Evolutionary conservation across 2,888 invertebrate species (phyloP).

Genomic region (Eilema depressum): DNA sequence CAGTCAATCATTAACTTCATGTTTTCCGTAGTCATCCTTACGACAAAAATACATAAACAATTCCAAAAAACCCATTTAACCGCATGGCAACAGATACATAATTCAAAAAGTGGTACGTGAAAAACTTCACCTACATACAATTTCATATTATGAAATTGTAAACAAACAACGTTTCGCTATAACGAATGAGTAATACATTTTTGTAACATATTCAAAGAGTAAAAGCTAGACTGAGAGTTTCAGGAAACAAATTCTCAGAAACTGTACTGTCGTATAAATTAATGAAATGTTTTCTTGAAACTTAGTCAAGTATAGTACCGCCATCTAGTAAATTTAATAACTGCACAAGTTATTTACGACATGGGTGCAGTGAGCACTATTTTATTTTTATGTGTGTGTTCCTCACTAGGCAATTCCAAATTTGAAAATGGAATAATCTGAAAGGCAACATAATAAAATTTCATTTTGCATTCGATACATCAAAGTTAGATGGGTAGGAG

Average conservation of each 20-base stretch:
- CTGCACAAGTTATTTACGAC: neutral
- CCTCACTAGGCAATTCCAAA: neutral
- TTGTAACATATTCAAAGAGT: slow-evolving; percentile 2
- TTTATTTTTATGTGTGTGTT: neutral
- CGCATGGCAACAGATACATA: neutral
- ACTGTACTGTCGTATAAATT: neutral
- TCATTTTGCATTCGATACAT: too few relatives aligned
- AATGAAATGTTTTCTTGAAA: neutral
- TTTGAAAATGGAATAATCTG: neutral
- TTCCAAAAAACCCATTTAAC: neutral
- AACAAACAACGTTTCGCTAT: neutral
- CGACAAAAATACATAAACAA: neutral
- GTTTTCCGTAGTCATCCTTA: neutral
- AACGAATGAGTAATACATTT: neutral
- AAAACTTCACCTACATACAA: slow-evolving; percentile 1
- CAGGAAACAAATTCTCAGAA: neutral
- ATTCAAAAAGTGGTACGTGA: neutral
- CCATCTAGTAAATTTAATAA: neutral
- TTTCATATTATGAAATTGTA: neutral
- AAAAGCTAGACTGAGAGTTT: neutral
- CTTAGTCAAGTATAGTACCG: neutral
- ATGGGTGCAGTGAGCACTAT: neutral
- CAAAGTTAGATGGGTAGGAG: too few relatives aligned
- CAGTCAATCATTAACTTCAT: neutral
- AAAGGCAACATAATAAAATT: too few relatives aligned